A percentile compares a stretch with the other conserved stretches of the same genome.
Evolutionary conservation across 2,113 vertebrate genomes (phyloP).

Genomic region (Vidua chalybeata): DNA sequence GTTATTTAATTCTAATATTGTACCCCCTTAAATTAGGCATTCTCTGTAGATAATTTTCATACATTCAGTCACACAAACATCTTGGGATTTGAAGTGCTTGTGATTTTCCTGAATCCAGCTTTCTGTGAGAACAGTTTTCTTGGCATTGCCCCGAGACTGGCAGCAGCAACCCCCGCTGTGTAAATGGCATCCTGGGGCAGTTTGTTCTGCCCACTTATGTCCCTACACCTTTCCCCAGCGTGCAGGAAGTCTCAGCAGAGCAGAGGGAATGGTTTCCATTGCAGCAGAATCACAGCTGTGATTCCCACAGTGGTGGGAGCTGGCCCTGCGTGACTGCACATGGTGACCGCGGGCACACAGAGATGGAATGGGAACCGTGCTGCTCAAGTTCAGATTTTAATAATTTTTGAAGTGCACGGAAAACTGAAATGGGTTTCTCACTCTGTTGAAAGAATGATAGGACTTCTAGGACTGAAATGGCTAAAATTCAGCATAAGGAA

Average conservation of each 20-base stretch:
- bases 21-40: background rate
- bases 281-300: background rate
- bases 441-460: background rate
- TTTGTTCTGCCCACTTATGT: background rate
- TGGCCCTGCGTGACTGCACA: background rate
- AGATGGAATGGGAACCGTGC: background rate
- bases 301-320: accelerated
- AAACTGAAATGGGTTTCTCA: background rate
- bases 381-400: background rate
- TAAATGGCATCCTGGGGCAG: background rate
- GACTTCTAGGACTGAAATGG: background rate
- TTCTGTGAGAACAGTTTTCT: background rate
- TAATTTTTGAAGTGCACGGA: background rate
- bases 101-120: background rate
- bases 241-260: background rate
- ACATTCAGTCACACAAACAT: background rate
- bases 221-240: background rate
- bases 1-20: background rate
- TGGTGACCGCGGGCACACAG: background rate
- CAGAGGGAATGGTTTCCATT: background rate
- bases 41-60: background rate
- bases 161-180: background rate
- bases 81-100: background rate
- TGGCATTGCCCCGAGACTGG: background rate
- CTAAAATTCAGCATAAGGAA: background rate